Evolutionary conservation across 2,888 invertebrate species (phyloP).

Genomic region (Athalia circularis): DNA sequence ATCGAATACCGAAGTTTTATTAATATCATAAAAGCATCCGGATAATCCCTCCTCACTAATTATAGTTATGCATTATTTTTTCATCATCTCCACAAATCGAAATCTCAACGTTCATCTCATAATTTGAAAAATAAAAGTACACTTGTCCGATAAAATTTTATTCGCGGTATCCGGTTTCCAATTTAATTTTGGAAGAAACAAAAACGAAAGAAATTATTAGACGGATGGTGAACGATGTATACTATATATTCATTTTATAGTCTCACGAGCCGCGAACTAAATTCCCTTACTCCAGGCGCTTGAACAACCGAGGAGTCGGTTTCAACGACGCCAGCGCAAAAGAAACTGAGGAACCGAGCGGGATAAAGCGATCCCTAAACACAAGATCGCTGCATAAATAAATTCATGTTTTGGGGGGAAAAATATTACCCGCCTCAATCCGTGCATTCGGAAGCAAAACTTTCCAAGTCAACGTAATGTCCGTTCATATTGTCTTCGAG

Average conservation of each 20-base stretch:
- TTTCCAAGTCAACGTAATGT: slow-evolving; percentile 82
- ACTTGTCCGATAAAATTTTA: background rate
- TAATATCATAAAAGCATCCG: background rate
- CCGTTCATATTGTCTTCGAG: slow-evolving; percentile 80
- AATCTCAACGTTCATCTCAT: background rate
- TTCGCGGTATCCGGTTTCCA: background rate
- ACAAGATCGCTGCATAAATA: slow-evolving; percentile 7
- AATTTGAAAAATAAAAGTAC: background rate
- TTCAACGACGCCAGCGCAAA: slow-evolving; percentile 17
- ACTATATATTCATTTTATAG: too few relatives aligned
- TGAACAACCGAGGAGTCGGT: background rate
- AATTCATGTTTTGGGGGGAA: background rate
- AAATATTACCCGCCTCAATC: slow-evolving; percentile 65
- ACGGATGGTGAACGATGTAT: background rate
- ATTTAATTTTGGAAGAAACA: background rate
- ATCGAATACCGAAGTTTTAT: background rate
- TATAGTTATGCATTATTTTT: background rate
- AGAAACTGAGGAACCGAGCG: slow-evolving; percentile 3
- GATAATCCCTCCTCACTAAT: background rate
- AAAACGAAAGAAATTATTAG: background rate
- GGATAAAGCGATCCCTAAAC: slow-evolving; percentile 9
- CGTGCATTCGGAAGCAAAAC: slow-evolving; percentile 80
- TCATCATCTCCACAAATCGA: background rate
- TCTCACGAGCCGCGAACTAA: too few relatives aligned
- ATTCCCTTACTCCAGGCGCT: background rate